Evolutionary conservation across 2,888 invertebrate species (phyloP), one percentile per base, ranked within the genome.

Genomic region (Trisateles emortualis): DNA sequence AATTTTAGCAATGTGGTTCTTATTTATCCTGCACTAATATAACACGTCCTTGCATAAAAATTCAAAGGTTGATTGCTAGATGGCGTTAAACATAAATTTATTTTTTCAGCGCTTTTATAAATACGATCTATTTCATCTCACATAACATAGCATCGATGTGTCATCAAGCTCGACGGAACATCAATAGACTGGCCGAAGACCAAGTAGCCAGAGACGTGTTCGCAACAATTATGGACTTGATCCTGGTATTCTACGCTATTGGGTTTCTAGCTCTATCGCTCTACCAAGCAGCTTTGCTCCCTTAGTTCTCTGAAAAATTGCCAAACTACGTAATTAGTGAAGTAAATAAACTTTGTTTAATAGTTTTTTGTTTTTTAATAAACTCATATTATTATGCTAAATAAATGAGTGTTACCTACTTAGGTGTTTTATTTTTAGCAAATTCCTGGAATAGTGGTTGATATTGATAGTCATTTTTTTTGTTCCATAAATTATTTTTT

Each of bases 201-300:
- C 81, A 81, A 19, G 24, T 77, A 0, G 68, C 80, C 0, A 60
- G 81, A 13, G 84, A 89, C 1, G n/a, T 88, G 1, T 81, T 89
- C 55, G 85, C 88, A 0, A 71, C 83, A 0, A 73, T 76, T 6
- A 83, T 90, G 83, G 90, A 91, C 40, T 33, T 85, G 0, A 68
- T 88, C 1, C 77, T 91, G 0, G 73, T 88, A 0, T 38, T 88
- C 0, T 91, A 91, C 59, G 88, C 87, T 0, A 62, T 89, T 10
- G 89, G 90, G 0, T 90, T 90, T 64, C 78, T 91, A 3, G 49
- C 87, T 4, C 58, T 91, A 6, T 84, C 88, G 1, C 62, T 89
- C 69, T 90, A 88, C 57, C 87, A 90, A 52, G 81, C 82, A 0
- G 59, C 74, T 16, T 41, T 78, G 1, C 55, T 69, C 22, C 44